phyloP scores from a whole-genome alignment of 2,797 vertebrate genomes.

The Simalia tracyae region DNA sequence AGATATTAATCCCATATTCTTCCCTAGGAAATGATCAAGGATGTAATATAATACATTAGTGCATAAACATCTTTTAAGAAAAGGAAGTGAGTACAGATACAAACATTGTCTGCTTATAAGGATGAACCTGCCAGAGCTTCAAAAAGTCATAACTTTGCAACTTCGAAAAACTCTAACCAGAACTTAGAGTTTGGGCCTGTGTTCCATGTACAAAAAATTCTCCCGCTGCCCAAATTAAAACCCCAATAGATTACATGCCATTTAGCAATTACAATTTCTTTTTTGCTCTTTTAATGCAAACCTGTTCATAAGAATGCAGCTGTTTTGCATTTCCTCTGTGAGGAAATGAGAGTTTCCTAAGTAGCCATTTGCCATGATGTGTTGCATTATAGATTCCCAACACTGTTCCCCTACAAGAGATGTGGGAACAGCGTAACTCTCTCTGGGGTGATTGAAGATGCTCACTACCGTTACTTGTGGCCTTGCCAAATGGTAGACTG shows the following conservation, averaged over 20 bases:
- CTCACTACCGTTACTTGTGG: neutral
- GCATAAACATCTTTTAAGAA: too few species aligned
- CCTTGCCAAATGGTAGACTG: neutral
- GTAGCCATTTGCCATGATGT: neutral
- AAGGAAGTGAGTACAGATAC: neutral
- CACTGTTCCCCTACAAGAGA: neutral
- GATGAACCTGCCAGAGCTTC: neutral
- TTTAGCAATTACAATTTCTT: neutral
- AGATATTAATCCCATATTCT: too few species aligned
- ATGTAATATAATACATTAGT: neutral
- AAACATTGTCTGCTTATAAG: neutral
- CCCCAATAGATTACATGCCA: neutral
- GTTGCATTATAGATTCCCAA: neutral
- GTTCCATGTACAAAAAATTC: neutral
- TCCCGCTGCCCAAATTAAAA: neutral
- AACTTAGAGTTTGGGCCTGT: neutral
- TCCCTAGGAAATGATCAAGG: neutral
- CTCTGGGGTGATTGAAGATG: neutral
- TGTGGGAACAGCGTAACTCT: neutral
- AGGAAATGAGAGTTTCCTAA: fast-evolving
- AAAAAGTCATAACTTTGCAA: neutral
- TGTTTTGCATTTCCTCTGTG: neutral
- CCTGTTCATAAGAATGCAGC: constrained; percentile 5
- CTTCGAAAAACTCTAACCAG: neutral
- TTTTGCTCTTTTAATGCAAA: neutral